phyloP scores from a whole-genome alignment of 2,113 vertebrate genomes.

The Neoarius graeffei region DNA sequence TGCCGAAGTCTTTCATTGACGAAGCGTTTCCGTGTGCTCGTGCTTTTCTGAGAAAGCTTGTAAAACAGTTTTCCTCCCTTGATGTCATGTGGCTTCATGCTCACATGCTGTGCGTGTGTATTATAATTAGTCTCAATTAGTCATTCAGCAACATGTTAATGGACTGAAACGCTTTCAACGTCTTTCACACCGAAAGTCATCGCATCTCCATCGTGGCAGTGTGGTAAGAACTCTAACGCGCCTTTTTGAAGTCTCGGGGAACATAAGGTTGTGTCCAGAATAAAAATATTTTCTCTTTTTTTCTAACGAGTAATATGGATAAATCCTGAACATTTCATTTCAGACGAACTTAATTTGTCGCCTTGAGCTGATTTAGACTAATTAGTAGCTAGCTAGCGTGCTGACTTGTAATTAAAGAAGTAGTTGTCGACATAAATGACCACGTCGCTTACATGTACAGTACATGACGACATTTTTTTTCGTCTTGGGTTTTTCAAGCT shows the following conservation, averaged over 20 bases:
- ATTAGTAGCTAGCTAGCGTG: background rate
- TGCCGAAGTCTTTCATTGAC: background rate
- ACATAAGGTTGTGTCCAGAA: background rate
- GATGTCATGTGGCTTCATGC: background rate
- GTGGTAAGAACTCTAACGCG: background rate
- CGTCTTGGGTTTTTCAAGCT: background rate
- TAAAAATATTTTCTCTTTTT: background rate
- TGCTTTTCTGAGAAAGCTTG: background rate
- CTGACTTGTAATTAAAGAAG: slow-evolving; percentile 6
- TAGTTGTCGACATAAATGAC: background rate
- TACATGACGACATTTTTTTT: background rate
- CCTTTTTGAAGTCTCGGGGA: background rate
- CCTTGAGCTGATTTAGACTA: background rate
- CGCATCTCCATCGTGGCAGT: background rate
- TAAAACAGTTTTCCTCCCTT: background rate
- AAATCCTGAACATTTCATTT: background rate
- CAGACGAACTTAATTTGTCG: background rate
- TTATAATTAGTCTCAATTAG: slow-evolving; percentile 35
- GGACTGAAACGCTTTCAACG: background rate
- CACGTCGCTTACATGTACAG: background rate
- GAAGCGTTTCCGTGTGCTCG: background rate
- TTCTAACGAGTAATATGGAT: background rate
- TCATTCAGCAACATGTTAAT: slow-evolving; percentile 17
- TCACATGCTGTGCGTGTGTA: background rate
- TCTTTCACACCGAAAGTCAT: background rate